Evolutionary conservation across 30 jellyfish, hydroid and myxozoan genomes (phyloP).

Genomic region (Cassiopea andromeda): DNA sequence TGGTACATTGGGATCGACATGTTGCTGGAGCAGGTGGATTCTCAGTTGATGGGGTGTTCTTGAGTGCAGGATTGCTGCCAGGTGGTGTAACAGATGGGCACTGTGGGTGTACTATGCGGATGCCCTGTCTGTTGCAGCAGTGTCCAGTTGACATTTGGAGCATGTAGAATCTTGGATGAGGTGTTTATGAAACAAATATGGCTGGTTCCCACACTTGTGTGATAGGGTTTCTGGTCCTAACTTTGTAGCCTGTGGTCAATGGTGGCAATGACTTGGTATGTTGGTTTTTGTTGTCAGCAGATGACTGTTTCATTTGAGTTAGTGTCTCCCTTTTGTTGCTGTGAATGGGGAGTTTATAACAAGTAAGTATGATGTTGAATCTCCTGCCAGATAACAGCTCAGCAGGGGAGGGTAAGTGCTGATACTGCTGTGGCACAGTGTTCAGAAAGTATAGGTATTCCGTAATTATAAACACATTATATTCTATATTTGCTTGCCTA

Average conservation of each 20-base stretch:
- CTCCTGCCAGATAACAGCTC: constrained; percentile 52
- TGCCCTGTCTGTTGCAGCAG: constrained; percentile 6
- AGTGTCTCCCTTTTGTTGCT: constrained; percentile 2
- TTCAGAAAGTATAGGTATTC: too few relatives aligned
- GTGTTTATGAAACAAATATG: background rate
- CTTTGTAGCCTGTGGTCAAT: constrained; percentile 1
- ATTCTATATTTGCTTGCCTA: too few relatives aligned
- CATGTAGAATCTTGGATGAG: background rate
- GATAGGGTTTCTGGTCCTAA: constrained; percentile 15
- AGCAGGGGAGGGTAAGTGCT: constrained; percentile 73
- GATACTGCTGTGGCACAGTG: constrained; percentile 56
- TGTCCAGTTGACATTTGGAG: constrained; percentile 8
- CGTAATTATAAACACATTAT: too few relatives aligned
- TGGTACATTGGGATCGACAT: background rate
- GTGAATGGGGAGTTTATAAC: background rate
- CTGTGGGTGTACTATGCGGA: constrained; percentile 3
- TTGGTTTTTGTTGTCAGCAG: constrained; percentile 12
- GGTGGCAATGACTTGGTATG: constrained; percentile 11
- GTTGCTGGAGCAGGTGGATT: background rate
- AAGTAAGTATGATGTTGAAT: constrained; percentile 21
- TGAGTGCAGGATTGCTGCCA: background rate
- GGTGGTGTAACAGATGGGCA: background rate
- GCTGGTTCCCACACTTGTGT: constrained; percentile 11
- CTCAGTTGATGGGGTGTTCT: constrained; percentile 1
- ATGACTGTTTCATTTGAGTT: constrained; percentile 1